Conservation (phyloP, 1,140 invertebrate genomes). For the Planococcus citri region DNA sequence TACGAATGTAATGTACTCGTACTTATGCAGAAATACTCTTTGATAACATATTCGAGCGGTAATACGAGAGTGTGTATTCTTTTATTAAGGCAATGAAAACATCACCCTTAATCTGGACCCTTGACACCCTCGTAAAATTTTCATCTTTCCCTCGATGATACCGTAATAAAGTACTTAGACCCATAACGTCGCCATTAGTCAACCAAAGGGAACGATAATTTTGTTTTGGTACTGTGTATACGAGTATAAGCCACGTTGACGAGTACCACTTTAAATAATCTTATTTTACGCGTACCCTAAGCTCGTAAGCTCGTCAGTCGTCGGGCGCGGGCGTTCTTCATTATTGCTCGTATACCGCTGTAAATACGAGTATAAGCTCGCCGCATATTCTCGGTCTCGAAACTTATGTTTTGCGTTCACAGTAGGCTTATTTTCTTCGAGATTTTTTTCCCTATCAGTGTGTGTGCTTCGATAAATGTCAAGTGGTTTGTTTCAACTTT, state of each 20-base stretch:
- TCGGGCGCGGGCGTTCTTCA: too few relatives aligned
- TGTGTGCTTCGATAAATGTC: too few relatives aligned
- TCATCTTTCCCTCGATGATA: constrained; percentile 12
- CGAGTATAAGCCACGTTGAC: background rate
- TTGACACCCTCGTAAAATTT: constrained; percentile 9
- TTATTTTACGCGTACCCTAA: background rate
- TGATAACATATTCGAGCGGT: background rate
- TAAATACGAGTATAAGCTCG: too few relatives aligned
- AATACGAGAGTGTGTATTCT: background rate
- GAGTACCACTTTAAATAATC: constrained; percentile 7
- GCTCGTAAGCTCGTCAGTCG: background rate
- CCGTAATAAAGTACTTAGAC: constrained; percentile 7
- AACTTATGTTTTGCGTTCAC: too few relatives aligned
- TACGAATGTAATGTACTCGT: too few relatives aligned
- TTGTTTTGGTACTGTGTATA: background rate
- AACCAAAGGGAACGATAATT: background rate
- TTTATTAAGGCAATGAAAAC: background rate
- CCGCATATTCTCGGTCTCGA: too few relatives aligned
- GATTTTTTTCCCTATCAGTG: too few relatives aligned
- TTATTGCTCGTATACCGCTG: too few relatives aligned
- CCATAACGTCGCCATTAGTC: constrained; percentile 5
- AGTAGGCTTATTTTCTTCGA: too few relatives aligned
- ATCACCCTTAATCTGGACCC: constrained; percentile 5
- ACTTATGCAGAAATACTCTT: background rate
- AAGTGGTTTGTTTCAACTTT: too few relatives aligned